Base-by-base conservation (phyloP, 2,888 invertebrate genomes). In the Chrysodeixis includens region DNA sequence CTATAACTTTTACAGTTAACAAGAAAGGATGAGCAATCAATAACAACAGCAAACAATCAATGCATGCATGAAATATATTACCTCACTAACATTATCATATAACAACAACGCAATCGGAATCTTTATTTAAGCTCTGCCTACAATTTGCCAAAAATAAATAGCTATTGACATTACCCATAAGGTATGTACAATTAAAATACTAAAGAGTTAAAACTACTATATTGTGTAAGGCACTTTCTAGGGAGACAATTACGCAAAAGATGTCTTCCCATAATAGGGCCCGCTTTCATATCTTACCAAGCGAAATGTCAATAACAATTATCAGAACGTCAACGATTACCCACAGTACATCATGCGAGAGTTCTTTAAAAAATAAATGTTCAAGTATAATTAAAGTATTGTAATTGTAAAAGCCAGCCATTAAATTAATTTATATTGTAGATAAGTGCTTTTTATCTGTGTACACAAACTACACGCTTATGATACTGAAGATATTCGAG, bases 361-460 rank as follows among this genome's bases (percentile, higher is more conserved):
- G 6, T 32, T 10, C 2, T 40, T n/a, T n/a, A 10, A 49, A 49
- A 9, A 12, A 20, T 8, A 16, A 49, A 18, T 12, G 9, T 4
- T 20, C 9, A 20, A 3, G 20, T 3, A 20, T 9, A 49, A 49
- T 20, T 18, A 49, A 18, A 3, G 7, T 20, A 20, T 20, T 18
- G 46, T 10, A 18, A 49, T 20, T 4, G 46, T 9, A 18, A 46
- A 46, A 46, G 46, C 18, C 46, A 20, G 1, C 46, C 18, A 49
- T 49, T 49, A 49, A 49, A 40, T 35, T 35, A 35, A 35, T n/a
- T n/a, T 40, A 40, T n/a, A n/a, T 4, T 40, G 14, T 40, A 40
- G n/a, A 4, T 40, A 40, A 12, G 5, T n/a, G n/a, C 6, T 40
- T 40, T 40, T 40, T 40, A 40, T n/a, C 40, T 40, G 4, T n/a